A percentile compares a stretch with the other conserved stretches of the same genome.
These are phyloP conservation scores for Mnemiopsis leidyi DNA, from an alignment of 37 sponge, comb jelly and placozoan species.

Conservation along the genomic window DNA sequence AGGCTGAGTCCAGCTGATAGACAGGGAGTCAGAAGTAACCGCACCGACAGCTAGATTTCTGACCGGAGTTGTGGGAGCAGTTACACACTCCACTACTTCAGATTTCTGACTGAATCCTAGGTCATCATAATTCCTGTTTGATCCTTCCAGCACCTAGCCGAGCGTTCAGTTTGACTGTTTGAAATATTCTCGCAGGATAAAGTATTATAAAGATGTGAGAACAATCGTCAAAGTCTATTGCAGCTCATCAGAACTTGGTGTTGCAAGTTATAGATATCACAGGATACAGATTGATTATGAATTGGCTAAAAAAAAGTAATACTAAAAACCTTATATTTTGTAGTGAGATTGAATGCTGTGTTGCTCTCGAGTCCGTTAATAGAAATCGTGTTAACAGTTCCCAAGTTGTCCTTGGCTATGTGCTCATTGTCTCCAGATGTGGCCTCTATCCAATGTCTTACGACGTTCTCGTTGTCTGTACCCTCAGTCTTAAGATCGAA, in stretches of 20 bases:
- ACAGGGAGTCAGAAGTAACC: background rate
- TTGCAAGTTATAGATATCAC: background rate
- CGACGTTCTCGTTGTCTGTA: background rate
- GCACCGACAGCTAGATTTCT: background rate
- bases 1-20: background rate
- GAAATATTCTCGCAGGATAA: too few relatives aligned
- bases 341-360: background rate
- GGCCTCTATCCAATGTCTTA: background rate
- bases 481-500: background rate
- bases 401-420: background rate
- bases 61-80: conserved; percentile 6
- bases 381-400: background rate
- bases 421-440: background rate
- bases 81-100: background rate
- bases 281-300: background rate
- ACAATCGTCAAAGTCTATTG: too few relatives aligned
- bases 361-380: background rate
- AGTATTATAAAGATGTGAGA: too few relatives aligned
- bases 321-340: conserved; percentile 39
- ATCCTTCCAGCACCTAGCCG: background rate
- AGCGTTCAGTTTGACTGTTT: too few relatives aligned
- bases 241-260: too few relatives aligned
- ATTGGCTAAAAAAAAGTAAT: background rate
- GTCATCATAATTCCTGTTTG: background rate
- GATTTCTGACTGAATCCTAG: background rate